These are phyloP conservation scores for Thymelicus lineola DNA, from an alignment of 2,888 invertebrate species.

Conservation along the genomic window DNA sequence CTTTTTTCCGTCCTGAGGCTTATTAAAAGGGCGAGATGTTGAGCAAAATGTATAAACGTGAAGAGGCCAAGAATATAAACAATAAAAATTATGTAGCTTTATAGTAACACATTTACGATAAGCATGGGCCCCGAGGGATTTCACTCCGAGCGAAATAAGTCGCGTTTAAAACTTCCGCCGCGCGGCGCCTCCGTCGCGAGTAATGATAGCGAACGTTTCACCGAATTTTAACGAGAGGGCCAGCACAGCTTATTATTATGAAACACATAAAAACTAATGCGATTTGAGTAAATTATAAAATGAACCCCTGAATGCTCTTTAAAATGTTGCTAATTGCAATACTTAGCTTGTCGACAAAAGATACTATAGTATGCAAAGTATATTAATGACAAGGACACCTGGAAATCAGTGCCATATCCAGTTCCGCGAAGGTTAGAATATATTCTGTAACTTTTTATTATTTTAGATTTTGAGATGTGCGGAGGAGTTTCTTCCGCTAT, in stretches of 20 bases:
- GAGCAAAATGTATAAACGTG: background rate
- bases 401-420: too few species aligned
- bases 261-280: background rate
- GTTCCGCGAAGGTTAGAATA: too few species aligned
- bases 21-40: background rate
- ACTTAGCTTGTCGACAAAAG: too few species aligned
- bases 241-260: background rate
- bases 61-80: background rate
- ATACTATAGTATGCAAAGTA: too few species aligned
- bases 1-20: background rate
- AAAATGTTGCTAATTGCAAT: background rate
- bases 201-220: too few species aligned
- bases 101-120: background rate
- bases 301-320: background rate
- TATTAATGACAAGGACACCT: too few species aligned
- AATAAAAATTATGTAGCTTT: background rate
- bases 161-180: background rate
- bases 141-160: background rate
- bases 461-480: too few species aligned
- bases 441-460: too few species aligned
- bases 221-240: background rate
- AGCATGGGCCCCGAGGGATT: background rate
- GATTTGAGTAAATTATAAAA: background rate
- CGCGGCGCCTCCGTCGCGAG: slow-evolving; percentile 6
- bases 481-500: too few species aligned